Conservation (phyloP, 2,888 invertebrate species). For the Lepeophtheirus nordmannii region DNA sequence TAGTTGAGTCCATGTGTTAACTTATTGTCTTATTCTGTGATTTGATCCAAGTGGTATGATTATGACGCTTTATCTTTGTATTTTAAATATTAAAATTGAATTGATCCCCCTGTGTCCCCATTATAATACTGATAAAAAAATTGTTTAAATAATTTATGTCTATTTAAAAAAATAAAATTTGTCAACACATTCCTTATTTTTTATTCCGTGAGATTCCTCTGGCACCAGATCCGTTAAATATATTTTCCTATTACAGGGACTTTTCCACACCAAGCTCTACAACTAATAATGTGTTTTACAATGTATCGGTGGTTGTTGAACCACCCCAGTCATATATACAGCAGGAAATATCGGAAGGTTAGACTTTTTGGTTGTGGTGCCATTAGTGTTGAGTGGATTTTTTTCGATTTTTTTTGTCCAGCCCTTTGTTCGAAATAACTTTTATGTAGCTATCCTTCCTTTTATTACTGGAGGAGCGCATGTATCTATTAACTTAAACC, state of each 20-base stretch:
- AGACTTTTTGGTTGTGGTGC: background rate
- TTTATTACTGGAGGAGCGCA: too few species aligned
- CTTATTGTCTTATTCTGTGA: conserved; percentile 9
- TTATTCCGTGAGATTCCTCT: too few species aligned
- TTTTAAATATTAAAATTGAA: background rate
- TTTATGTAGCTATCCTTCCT: too few species aligned
- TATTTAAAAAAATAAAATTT: background rate
- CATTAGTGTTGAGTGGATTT: too few species aligned
- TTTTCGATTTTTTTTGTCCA: too few species aligned
- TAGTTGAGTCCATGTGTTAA: too few species aligned
- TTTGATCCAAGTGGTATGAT: conserved; percentile 2
- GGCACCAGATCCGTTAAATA: background rate
- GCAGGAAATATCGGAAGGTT: conserved; percentile 8
- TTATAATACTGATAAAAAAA: background rate
- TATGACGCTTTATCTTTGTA: background rate
- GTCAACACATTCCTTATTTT: background rate
- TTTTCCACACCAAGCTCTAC: background rate
- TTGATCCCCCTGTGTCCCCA: background rate
- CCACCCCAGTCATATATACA: conserved; percentile 8
- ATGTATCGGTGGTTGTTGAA: background rate
- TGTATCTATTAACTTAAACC: too few species aligned
- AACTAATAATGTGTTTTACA: conserved; percentile 12
- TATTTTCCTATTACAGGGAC: background rate
- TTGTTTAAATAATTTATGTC: background rate
- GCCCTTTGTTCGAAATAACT: too few species aligned